These are phyloP conservation scores for Steinernema carpocapsae DNA, from an alignment of 2,888 invertebrate genomes.

Conservation along the genomic window DNA sequence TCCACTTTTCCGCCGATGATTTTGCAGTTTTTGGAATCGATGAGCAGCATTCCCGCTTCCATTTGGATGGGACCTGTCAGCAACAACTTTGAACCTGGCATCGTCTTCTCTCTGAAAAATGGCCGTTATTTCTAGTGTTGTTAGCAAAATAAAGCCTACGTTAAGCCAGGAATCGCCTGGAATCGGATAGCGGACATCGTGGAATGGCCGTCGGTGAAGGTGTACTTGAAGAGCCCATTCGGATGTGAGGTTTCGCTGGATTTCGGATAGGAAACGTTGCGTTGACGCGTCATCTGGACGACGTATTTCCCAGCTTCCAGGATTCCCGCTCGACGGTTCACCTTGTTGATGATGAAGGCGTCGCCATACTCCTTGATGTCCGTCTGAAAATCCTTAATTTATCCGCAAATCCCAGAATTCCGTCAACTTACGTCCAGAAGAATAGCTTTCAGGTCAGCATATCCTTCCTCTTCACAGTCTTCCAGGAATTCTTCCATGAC, in stretches of 20 bases:
- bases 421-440: slow-evolving; percentile 39
- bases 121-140: slow-evolving; percentile 10
- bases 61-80: slow-evolving; percentile 48
- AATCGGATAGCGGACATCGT: slow-evolving; percentile 37
- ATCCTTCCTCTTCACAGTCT: slow-evolving; percentile 12
- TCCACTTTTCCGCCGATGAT: slow-evolving; percentile 60
- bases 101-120: slow-evolving; percentile 52
- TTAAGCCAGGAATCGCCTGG: slow-evolving; percentile 35
- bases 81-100: slow-evolving; percentile 55
- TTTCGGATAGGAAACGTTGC: slow-evolving; percentile 47
- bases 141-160: slow-evolving; percentile 24
- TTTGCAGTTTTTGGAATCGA: slow-evolving; percentile 46
- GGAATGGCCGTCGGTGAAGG: slow-evolving; percentile 44
- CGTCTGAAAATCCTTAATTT: slow-evolving; percentile 32
- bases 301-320: slow-evolving; percentile 21
- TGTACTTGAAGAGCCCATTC: slow-evolving; percentile 42
- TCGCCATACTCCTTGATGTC: slow-evolving; percentile 44
- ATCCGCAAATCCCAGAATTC: neutral
- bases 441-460: slow-evolving; percentile 28
- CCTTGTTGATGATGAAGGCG: slow-evolving; percentile 23
- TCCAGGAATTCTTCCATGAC: slow-evolving; percentile 31
- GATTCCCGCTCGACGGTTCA: neutral
- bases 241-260: slow-evolving; percentile 43
- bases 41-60: slow-evolving; percentile 51
- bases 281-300: slow-evolving; percentile 13